A percentile compares a stretch with the other conserved stretches of the same genome.
These are phyloP conservation scores for Brachionus asplanchnoidis DNA, from an alignment of 1,140 invertebrate species.

Conservation along the genomic window DNA sequence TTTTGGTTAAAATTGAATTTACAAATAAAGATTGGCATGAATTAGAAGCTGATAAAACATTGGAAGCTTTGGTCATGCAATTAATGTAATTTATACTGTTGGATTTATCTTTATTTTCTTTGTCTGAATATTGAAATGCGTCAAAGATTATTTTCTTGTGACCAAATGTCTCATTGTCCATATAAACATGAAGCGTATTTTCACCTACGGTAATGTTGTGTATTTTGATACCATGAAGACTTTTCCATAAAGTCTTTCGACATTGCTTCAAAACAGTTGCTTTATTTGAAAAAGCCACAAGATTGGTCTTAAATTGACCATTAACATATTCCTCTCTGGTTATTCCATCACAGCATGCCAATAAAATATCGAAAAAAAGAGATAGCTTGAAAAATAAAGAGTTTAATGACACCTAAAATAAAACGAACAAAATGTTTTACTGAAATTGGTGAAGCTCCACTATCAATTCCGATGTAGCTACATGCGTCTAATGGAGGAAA, in stretches of 20 bases:
- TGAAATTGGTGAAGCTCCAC: conserved; percentile 57
- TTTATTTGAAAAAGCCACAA: conserved; percentile 28
- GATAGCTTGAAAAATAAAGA: conserved; percentile 52
- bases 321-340: conserved; percentile 54
- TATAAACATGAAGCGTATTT: not conserved
- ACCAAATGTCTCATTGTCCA: conserved; percentile 12
- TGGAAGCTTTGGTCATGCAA: not conserved
- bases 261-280: conserved; percentile 43
- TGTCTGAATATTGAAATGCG: not conserved
- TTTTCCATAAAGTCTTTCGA: conserved; percentile 51
- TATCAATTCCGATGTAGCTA: conserved; percentile 60
- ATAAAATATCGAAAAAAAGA: conserved; percentile 59
- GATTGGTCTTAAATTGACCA: conserved; percentile 25
- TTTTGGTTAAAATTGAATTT: not conserved
- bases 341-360: conserved; percentile 55
- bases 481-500: conserved; percentile 59
- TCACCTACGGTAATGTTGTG: not conserved
- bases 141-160: not conserved
- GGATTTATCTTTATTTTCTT: not conserved
- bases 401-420: not conserved
- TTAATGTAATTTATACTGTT: not conserved
- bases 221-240: conserved; percentile 50
- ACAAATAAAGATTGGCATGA: not conserved
- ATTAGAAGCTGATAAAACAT: not conserved
- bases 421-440: conserved; percentile 46